Evolutionary conservation across 2,113 vertebrate species (phyloP), one percentile per base, ranked within the genome.

Genomic region (Python bivittatus): DNA sequence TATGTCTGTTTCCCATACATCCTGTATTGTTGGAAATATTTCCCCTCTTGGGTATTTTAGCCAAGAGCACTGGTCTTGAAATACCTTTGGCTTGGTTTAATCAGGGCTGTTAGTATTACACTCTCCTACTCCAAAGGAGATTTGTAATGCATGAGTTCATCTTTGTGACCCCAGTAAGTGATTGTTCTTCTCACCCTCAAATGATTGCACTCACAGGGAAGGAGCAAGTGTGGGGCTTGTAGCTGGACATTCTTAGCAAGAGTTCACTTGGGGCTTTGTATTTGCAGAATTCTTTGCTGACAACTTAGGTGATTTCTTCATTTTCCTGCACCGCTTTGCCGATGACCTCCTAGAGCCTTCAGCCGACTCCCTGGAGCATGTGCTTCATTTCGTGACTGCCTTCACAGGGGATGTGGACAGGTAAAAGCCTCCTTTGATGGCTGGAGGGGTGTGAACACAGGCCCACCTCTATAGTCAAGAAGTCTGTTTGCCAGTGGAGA

Each of bases 371-470:
- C 97, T 99, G 96, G 99, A 99, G 96, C 98, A 99, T 20, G 94
- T 99, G 91, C 98, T 99, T 92, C 98, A 98, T 96, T 99, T 99
- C 88, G 97, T 99, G 92, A 99, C 99, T 6, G 96, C 99, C 93
- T 99, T 99, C 97, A 99, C 99, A 97, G 99, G 99, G 20, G 99
- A 98, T 0, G 97, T 99, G 92, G 99, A 99, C 94, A 99, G 99
- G 99, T 99, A 96, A 92, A 27, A 58, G 57, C 57, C 25, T 56
- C 7, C n/a, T 44, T 12, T 22, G 17, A 42, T 22, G 17, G 7
- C 72, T 79, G 33, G 72, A 79, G 72, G 22, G 72, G 1, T 38
- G 33, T 79, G 33, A 42, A 79, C 22, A 48, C 72, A 22, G 72
- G n/a, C 33, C 68, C 15, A 20, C 68, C 48, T 79, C 68, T 79